Conservation (phyloP, 2,888 invertebrate genomes). For the Perizoma affinitatum region DNA sequence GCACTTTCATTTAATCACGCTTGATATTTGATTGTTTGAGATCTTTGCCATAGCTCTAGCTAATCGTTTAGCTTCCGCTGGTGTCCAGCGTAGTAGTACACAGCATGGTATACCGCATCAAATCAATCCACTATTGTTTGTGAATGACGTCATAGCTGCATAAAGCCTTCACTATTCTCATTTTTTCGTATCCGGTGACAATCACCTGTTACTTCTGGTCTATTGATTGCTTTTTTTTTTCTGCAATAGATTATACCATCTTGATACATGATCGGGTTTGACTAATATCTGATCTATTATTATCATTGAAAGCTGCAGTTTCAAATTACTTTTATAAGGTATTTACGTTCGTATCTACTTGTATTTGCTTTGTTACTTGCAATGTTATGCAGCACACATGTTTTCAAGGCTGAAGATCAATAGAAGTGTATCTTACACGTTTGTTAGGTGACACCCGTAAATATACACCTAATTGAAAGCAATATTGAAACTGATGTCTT, state of each 20-base stretch:
- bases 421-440: constrained; percentile 34
- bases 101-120: constrained; percentile 43
- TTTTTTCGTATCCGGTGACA: constrained; percentile 43
- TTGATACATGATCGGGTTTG: constrained; percentile 11
- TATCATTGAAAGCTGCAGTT: constrained; percentile 15
- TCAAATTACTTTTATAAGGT: constrained; percentile 13
- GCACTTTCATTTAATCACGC: too few species aligned
- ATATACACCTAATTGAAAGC: constrained; percentile 54
- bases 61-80: constrained; percentile 57
- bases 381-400: not conserved
- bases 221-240: constrained; percentile 16
- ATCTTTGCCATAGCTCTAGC: constrained; percentile 44
- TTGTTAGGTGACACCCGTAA: constrained; percentile 31
- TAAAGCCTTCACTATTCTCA: constrained; percentile 46
- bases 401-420: constrained; percentile 25
- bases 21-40: too few species aligned
- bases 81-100: constrained; percentile 40
- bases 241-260: not conserved
- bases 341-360: not conserved
- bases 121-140: constrained; percentile 68
- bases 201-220: constrained; percentile 49
- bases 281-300: constrained; percentile 10
- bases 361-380: too few species aligned
- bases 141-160: constrained; percentile 57
- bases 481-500: constrained; percentile 48